phyloP scores from a whole-genome alignment of 2,113 vertebrate genomes.

The Fukomys damarensis region DNA sequence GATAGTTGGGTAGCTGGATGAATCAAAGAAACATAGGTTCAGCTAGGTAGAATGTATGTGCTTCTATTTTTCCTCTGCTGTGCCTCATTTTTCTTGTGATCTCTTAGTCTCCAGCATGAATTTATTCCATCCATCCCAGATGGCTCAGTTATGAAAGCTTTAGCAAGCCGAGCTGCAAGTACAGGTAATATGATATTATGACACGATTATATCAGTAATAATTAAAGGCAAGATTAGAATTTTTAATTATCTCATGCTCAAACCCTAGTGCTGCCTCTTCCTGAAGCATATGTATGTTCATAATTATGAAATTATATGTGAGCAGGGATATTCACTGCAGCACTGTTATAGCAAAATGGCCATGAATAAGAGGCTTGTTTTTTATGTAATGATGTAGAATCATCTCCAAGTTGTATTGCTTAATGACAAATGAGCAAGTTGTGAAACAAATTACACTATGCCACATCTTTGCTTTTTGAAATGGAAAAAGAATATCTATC shows the following conservation, averaged over 20 bases:
- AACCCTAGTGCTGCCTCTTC: neutral
- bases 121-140: neutral
- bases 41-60: neutral
- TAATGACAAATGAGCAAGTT: neutral
- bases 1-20: neutral
- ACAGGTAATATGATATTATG: slow-evolving; percentile 39
- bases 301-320: neutral
- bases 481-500: neutral
- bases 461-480: slow-evolving; percentile 23
- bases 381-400: neutral
- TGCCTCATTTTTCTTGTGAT: slow-evolving; percentile 29
- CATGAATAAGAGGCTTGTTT: slow-evolving; percentile 6
- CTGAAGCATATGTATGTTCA: slow-evolving; percentile 33
- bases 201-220: neutral
- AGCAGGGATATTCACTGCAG: neutral
- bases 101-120: slow-evolving; percentile 49
- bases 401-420: neutral
- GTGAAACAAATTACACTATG: neutral
- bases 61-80: neutral
- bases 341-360: neutral
- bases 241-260: neutral
- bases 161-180: neutral
- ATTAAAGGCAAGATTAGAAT: slow-evolving; percentile 6
- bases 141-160: neutral
- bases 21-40: slow-evolving; percentile 29